phyloP scores from a whole-genome alignment of 37 sponge, comb jelly and placozoan species.

The Corticium candelabrum region DNA sequence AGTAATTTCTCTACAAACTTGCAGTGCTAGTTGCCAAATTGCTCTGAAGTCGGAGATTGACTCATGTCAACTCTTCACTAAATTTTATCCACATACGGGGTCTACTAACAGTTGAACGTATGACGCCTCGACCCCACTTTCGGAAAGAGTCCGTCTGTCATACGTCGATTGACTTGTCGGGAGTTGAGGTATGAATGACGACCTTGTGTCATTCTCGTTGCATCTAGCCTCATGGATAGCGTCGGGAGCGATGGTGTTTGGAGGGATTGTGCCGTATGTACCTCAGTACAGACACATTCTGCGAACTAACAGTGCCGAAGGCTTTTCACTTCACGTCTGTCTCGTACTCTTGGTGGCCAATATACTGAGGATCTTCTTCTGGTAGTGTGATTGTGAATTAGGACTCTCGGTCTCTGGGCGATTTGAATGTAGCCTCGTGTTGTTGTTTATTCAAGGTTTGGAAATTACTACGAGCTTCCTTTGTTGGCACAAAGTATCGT shows the following conservation, averaged over 20 bases:
- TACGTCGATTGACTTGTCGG: too few relatives aligned
- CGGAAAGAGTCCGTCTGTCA: too few relatives aligned
- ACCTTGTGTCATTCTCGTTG: not conserved
- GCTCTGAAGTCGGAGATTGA: too few relatives aligned
- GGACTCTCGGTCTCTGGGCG: not conserved
- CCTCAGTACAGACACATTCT: conserved; percentile 79
- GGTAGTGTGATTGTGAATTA: conserved; percentile 33
- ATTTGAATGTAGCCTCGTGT: not conserved
- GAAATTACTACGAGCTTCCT: conserved; percentile 72
- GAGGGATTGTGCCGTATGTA: conserved; percentile 82
- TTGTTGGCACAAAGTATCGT: conserved; percentile 81
- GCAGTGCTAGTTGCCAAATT: too few relatives aligned
- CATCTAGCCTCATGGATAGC: not conserved
- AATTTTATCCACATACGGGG: too few relatives aligned
- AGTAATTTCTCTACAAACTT: too few relatives aligned
- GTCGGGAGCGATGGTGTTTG: conserved; percentile 68
- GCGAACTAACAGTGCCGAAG: conserved; percentile 52
- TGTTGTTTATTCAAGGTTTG: conserved; percentile 47
- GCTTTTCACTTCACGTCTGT: conserved; percentile 89
- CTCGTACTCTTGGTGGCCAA: conserved; percentile 80
- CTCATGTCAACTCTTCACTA: too few relatives aligned
- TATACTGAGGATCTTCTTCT: conserved; percentile 81
- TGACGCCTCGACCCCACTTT: too few relatives aligned
- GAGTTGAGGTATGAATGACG: too few relatives aligned
- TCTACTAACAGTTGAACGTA: too few relatives aligned